Conservation (phyloP, 2,797 vertebrate genomes). For the Masticophis lateralis region DNA sequence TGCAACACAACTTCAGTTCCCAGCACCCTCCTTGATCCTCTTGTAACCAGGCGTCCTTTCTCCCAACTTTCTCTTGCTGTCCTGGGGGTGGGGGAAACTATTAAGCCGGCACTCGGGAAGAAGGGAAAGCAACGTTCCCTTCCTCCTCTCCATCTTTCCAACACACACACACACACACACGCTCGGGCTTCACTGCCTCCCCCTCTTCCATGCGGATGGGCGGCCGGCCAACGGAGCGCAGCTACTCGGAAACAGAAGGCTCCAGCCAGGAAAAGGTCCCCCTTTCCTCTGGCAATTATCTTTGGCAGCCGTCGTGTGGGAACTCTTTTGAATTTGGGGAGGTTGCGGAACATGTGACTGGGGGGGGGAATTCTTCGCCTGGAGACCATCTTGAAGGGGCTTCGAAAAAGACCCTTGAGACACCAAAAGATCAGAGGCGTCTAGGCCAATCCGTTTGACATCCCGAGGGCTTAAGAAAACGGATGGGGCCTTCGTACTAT, state of each 20-base stretch:
- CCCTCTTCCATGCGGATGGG: constrained; percentile 32
- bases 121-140: not conserved
- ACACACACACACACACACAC: not conserved
- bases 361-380: not conserved
- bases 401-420: not conserved
- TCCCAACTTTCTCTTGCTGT: not conserved
- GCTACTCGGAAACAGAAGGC: constrained; percentile 50
- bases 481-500: too few relatives aligned
- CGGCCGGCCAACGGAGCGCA: constrained; percentile 18
- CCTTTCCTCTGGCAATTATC: constrained; percentile 75
- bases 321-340: constrained; percentile 62
- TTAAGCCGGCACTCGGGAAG: not conserved
- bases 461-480: not conserved
- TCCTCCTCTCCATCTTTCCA: not conserved
- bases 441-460: not conserved
- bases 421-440: too few relatives aligned
- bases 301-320: constrained; percentile 80
- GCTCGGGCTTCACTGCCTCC: not conserved
- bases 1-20: not conserved
- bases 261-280: constrained; percentile 66
- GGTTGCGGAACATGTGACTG: not conserved
- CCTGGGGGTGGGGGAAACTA: too few relatives aligned
- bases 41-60: not conserved
- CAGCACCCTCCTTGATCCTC: not conserved
- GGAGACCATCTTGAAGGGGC: not conserved